These are phyloP conservation scores for Haliclystus octoradiatus DNA, from an alignment of 30 jellyfish, hydroid and myxozoan genomes.

Conservation along the genomic window DNA sequence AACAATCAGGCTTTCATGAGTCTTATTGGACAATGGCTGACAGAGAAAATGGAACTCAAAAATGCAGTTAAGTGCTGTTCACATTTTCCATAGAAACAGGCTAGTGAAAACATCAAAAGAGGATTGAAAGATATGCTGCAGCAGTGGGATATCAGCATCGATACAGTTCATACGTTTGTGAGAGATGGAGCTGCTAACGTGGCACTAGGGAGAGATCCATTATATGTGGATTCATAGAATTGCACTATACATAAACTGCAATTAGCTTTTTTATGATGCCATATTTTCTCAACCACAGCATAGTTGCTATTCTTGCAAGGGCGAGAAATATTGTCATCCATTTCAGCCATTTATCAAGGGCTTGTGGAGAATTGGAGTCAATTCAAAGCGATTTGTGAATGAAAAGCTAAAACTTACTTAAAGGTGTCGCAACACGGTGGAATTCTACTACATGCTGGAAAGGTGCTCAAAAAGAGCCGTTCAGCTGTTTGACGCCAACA, in stretches of 20 bases:
- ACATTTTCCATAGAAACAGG: slow-evolving; percentile 38
- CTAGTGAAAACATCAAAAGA: slow-evolving; percentile 27
- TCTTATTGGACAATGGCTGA: no score
- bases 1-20: no score
- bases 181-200: slow-evolving; percentile 67
- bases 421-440: neutral
- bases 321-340: slow-evolving; percentile 42
- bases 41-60: no score
- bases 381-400: slow-evolving; percentile 17
- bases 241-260: slow-evolving; percentile 47
- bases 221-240: slow-evolving; percentile 32
- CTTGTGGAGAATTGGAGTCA: slow-evolving; percentile 44
- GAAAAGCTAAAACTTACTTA: no score
- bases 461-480: neutral
- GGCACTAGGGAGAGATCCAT: slow-evolving; percentile 29
- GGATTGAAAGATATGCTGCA: slow-evolving; percentile 25
- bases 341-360: slow-evolving; percentile 45
- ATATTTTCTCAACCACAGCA: slow-evolving; percentile 31
- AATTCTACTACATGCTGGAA: neutral
- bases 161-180: slow-evolving; percentile 42
- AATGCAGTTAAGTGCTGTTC: no score
- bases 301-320: slow-evolving; percentile 30
- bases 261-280: slow-evolving; percentile 14
- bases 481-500: neutral
- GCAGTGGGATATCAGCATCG: slow-evolving; percentile 30